These are phyloP conservation scores for Chinchilla lanigera DNA, from an alignment of 2,113 vertebrate species.

Conservation along the genomic window DNA sequence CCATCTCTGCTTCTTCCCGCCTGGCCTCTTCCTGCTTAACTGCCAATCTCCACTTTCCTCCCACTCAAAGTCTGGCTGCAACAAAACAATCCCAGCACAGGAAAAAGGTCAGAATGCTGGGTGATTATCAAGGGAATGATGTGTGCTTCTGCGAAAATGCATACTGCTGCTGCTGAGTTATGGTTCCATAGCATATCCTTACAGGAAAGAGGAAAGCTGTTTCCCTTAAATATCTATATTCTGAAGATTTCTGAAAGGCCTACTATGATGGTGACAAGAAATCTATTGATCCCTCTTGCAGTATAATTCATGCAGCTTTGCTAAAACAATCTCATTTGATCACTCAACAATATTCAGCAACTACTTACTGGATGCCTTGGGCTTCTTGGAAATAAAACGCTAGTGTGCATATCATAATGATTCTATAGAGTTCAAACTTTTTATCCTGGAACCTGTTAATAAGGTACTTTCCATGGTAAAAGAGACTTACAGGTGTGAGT, in stretches of 20 bases:
- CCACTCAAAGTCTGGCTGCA: constrained; percentile 57
- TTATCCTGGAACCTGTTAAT: neutral
- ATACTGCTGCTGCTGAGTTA: neutral
- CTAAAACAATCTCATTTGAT: neutral
- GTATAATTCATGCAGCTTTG: neutral
- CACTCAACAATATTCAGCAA: neutral
- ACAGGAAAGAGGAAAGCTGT: neutral
- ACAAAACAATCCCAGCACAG: neutral
- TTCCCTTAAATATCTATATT: neutral
- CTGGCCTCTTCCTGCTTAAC: neutral
- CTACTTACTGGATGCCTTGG: neutral
- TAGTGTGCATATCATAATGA: neutral
- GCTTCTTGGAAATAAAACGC: neutral
- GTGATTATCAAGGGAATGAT: neutral
- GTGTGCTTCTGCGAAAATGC: neutral
- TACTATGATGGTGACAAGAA: neutral
- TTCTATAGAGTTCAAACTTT: neutral
- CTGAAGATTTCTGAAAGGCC: neutral
- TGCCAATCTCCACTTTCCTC: neutral
- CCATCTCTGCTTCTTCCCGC: neutral
- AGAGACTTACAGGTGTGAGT: neutral
- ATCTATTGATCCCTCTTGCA: neutral
- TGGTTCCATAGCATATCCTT: neutral
- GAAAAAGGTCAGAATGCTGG: neutral
- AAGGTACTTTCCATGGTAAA: neutral